These are phyloP conservation scores for Caenorhabditis sinica DNA, from an alignment of 2,888 invertebrate species.

Conservation along the genomic window DNA sequence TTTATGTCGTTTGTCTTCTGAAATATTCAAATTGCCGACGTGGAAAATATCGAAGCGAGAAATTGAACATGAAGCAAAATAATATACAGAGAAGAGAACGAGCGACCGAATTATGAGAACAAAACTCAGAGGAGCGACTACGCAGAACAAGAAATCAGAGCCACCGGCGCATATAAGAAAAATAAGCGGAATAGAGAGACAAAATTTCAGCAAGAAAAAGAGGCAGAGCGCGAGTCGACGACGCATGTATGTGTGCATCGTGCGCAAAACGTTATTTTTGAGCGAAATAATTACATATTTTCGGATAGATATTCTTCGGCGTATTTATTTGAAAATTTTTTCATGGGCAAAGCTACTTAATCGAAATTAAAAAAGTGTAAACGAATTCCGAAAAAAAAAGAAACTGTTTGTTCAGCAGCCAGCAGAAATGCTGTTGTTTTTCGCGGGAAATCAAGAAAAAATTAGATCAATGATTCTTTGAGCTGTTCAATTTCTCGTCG, in stretches of 20 bases:
- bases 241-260: slow-evolving; percentile 35
- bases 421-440: neutral
- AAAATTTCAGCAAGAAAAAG: slow-evolving; percentile 44
- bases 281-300: slow-evolving; percentile 46
- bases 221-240: slow-evolving; percentile 40
- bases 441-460: slow-evolving; percentile 30
- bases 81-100: neutral
- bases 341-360: slow-evolving; percentile 7
- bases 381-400: neutral
- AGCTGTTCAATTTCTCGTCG: slow-evolving; percentile 23
- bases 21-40: neutral
- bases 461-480: neutral
- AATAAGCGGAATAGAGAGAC: slow-evolving; percentile 18
- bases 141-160: slow-evolving; percentile 11
- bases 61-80: neutral
- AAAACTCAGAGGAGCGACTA: neutral
- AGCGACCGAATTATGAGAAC: neutral
- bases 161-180: neutral
- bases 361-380: neutral
- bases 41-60: neutral
- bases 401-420: slow-evolving; percentile 40
- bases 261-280: neutral
- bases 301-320: neutral
- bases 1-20: slow-evolving; percentile 36
- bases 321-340: neutral